Evolutionary conservation across 1,140 invertebrate species (phyloP).

Genomic region (Eueides isabella): DNA sequence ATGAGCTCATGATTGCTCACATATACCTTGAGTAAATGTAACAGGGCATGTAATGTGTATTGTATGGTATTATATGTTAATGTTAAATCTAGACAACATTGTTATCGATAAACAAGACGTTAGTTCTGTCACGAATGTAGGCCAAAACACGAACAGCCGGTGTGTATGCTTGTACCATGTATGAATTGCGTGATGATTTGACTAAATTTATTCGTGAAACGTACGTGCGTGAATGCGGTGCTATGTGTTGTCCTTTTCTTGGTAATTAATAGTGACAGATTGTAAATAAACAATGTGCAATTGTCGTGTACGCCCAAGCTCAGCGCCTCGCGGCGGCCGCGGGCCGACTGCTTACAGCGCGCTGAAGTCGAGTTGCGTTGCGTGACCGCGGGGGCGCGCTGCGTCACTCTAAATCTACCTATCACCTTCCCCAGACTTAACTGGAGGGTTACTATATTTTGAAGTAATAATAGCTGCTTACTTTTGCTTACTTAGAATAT

Average conservation of each 20-base stretch:
- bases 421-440: conserved; percentile 18
- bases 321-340: conserved; percentile 59
- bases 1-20: conserved; percentile 1
- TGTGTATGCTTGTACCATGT: conserved; percentile 41
- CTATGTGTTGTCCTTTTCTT: conserved; percentile 59
- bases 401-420: conserved; percentile 45
- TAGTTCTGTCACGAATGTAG: conserved; percentile 49
- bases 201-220: conserved; percentile 43
- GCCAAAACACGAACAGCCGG: conserved; percentile 47
- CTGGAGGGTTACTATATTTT: conserved; percentile 17
- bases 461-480: not conserved
- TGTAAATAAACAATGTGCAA: conserved; percentile 68
- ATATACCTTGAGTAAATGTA: not conserved
- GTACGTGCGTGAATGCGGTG: conserved; percentile 67
- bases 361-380: conserved; percentile 39
- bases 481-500: not conserved
- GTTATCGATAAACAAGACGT: conserved; percentile 40
- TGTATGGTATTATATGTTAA: conserved; percentile 17
- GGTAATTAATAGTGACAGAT: conserved; percentile 56
- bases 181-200: conserved; percentile 23
- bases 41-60: not conserved
- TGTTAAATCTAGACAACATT: conserved; percentile 18
- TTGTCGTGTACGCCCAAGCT: conserved; percentile 43
- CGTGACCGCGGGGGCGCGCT: conserved; percentile 47
- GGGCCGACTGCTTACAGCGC: conserved; percentile 57